Evolutionary conservation across 2,113 vertebrate species (phyloP), one percentile per base, ranked within the genome.

Genomic region (Piprites chloris): DNA sequence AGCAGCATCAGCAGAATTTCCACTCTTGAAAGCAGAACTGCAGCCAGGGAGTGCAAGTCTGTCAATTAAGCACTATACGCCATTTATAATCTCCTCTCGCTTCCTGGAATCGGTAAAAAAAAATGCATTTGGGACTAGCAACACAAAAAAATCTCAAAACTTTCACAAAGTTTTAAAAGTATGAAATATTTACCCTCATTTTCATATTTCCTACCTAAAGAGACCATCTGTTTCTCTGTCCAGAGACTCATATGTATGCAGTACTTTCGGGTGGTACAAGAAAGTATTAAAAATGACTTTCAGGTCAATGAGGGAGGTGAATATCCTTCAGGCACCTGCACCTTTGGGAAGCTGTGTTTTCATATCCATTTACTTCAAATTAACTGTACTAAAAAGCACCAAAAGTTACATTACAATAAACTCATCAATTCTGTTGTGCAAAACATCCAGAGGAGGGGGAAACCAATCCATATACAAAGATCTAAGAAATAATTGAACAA

Each of bases 141-240:
- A 79, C 13, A 52, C 0, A 2, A 87, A 82, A 93, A 66, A 27
- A 11, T 33, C 37, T 27, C 84, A 83, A 91, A 95, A 95, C 41
- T 79, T 82, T 46, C 41, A 89, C 32, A 1, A 46, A 59, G 28
- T 6, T 77, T 92, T 20, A 33, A 11, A 94, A 85, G 21, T 76
- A 79, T 92, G 67, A 88, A 97, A 89, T 71, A 81, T 86, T 96
- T 93, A 94, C 91, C 77, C 35, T 90, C 32, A 72, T 82, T 93
- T 96, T 95, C 79, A 69, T 87, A 95, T 79, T 85, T 96, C 59
- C 18, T 76, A n/a, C 81, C 79, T 93, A 78, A 96, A 90, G 46
- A 81, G 50, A 77, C 79, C 87, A 95, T 94, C 73, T 85, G 75
- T 95, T 89, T 88, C 65, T 86, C 68, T 80, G 71, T 71, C 85